These are phyloP conservation scores for Armadillidium nasatum DNA, from an alignment of 1,140 invertebrate species.

Conservation along the genomic window DNA sequence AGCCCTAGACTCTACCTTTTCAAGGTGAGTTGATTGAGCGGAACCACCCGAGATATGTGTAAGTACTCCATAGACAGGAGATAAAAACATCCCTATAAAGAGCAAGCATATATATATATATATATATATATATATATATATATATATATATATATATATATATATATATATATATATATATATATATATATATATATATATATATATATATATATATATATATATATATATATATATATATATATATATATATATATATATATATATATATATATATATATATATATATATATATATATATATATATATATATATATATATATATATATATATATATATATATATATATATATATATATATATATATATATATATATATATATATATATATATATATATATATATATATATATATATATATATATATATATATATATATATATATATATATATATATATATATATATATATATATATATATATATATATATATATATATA, in stretches of 20 bases:
- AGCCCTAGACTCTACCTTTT: no score
- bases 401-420: no score
- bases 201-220: background rate
- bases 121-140: constrained; percentile 15
- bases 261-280: constrained; percentile 15
- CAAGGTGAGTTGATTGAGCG: no score
- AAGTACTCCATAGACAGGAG: no score
- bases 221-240: background rate
- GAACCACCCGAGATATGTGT: no score
- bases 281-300: constrained; percentile 11
- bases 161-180: constrained; percentile 7
- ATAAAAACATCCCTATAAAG: no score
- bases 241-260: constrained; percentile 11
- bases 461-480: no score
- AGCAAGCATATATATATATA: background rate
- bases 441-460: no score
- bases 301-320: constrained; percentile 15
- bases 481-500: no score
- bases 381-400: no score
- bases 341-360: constrained; percentile 11
- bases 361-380: no score
- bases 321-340: constrained; percentile 13
- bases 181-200: constrained; percentile 11
- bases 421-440: no score
- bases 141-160: constrained; percentile 15